These are phyloP conservation scores for Parapsyche elsis DNA, from an alignment of 1,140 invertebrate genomes.

Conservation along the genomic window DNA sequence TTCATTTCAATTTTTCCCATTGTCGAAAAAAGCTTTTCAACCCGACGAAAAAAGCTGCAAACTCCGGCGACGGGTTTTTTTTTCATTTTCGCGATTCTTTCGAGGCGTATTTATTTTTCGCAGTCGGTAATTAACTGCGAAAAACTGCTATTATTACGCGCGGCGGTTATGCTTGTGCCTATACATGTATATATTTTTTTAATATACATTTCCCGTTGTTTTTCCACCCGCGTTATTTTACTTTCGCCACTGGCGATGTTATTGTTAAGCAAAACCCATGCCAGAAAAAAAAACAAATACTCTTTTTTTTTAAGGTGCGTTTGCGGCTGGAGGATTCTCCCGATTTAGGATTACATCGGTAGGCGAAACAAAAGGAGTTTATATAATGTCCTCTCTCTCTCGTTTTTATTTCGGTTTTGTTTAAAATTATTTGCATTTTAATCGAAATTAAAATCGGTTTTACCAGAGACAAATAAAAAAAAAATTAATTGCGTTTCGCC, in stretches of 20 bases:
- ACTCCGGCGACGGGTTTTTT: background rate
- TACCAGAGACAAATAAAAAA: background rate
- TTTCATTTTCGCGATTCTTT: background rate
- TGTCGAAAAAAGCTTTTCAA: background rate
- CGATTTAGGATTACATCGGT: constrained; percentile 3
- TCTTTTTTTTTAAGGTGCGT: background rate
- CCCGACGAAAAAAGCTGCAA: background rate
- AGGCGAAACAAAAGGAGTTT: background rate
- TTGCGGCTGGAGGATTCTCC: background rate
- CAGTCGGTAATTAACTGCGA: constrained; percentile 25
- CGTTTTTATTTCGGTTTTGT: background rate
- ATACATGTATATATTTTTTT: background rate
- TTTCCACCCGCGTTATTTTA: background rate
- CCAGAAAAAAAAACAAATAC: constrained; percentile 23
- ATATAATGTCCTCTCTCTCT: too few species aligned
- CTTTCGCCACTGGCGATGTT: constrained; percentile 4
- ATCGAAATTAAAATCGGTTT: constrained; percentile 32
- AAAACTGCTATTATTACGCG: constrained; percentile 14
- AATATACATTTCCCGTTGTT: background rate
- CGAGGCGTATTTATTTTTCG: background rate
- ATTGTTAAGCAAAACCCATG: constrained; percentile 11
- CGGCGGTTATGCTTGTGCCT: background rate
- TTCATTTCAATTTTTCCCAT: background rate
- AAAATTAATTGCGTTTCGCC: background rate
- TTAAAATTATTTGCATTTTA: constrained; percentile 21